Conservation (phyloP, 2,113 vertebrate species). For the Perognathus longimembris region DNA sequence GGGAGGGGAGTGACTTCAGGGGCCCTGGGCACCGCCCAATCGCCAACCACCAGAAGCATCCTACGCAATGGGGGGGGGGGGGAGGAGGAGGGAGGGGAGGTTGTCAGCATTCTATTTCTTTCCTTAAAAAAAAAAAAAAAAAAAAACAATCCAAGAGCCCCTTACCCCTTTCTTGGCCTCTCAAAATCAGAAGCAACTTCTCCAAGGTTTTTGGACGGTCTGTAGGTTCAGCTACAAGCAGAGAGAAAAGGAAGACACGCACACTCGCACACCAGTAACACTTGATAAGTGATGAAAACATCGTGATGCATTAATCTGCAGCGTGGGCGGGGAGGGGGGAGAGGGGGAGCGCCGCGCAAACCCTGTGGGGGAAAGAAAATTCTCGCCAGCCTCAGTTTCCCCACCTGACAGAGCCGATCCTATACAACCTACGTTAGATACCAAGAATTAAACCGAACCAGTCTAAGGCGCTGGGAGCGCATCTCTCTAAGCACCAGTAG, state of each 20-base stretch:
- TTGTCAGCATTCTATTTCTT: neutral
- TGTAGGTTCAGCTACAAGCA: slow-evolving; percentile 52
- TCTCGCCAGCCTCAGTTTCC: slow-evolving; percentile 68
- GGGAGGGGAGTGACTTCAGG: neutral
- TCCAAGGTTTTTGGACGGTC: slow-evolving; percentile 69
- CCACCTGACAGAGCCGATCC: neutral
- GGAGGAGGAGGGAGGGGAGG: neutral
- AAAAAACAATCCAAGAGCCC: neutral
- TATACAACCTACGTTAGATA: neutral
- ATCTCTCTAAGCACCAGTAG: slow-evolving; percentile 23
- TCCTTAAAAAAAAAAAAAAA: neutral
- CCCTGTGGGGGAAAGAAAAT: neutral
- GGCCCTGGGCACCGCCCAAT: neutral
- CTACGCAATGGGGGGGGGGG: neutral
- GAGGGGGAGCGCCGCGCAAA: neutral
- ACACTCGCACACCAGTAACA: slow-evolving; percentile 22
- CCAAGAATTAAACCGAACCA: slow-evolving; percentile 21
- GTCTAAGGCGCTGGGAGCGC: neutral
- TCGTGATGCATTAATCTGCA: neutral
- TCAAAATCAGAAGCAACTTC: slow-evolving; percentile 64
- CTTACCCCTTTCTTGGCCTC: slow-evolving; percentile 73
- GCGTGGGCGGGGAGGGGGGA: neutral
- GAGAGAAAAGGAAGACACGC: slow-evolving; percentile 48
- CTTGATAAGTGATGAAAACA: slow-evolving; percentile 49
- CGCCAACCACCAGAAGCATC: neutral